Base-by-base conservation (phyloP, 2,797 vertebrate genomes). In the Syngnathus rostellatus region DNA sequence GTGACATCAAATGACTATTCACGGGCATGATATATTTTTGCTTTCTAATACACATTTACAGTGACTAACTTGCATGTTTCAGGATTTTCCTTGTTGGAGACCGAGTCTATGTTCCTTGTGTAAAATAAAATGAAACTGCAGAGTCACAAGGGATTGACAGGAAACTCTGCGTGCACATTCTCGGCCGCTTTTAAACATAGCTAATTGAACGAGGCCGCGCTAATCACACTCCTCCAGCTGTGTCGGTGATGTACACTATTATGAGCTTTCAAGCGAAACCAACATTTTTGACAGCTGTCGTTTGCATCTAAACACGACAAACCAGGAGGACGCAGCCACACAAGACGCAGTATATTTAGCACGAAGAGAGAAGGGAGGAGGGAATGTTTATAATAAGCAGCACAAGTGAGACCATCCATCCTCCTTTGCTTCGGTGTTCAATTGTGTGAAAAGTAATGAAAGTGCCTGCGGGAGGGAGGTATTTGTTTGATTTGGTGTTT, bases 111-210 rank as follows among this genome's bases (percentile, higher is more conserved):
- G 9, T 69, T 69, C 62, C 38, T 25, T 38, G 63, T 43, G 40
- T 45, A 46, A 40, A 46, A 48, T 75, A 60, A 53, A 64, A 72
- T 63, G 68, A 6, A 54, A 41, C 21, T 19, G 8, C 51, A 17
- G n/a, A 23, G 39, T 67, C 37, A 21, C 62, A 40, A 9, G 69
- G 55, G 66, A 66, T 50, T 68, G 41, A n/a, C 38, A 53, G 41
- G 58, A 67, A 68, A 64, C 43, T 8, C 59, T 69, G n/a, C 16
- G 57, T 45, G 7, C 12, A 23, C 59, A 12, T 58, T 16, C 45
- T 64, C 68, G 57, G 23, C 54, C 48, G 51, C 71, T 67, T 72
- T 50, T 69, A 68, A 57, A 50, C 66, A 31, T 61, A 19, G 66
- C 17, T 63, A n/a, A 57, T 70, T 39, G 43, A 70, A 64, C 17